A percentile compares a stretch with the other conserved stretches of the same genome.
Conservation (phyloP, 2,888 invertebrate species). For the Spisula solida region DNA sequence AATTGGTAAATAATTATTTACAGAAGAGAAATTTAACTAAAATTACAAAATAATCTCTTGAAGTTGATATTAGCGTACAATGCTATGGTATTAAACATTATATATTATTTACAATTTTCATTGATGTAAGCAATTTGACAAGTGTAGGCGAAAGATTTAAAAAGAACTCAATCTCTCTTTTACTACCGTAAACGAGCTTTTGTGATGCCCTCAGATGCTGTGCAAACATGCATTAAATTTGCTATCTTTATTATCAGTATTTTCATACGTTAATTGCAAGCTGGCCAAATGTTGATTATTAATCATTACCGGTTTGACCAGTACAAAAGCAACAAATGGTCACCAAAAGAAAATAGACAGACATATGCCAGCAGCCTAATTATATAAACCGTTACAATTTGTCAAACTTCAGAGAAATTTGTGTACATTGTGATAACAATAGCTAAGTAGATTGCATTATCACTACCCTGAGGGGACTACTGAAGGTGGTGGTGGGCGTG, state of each 20-base stretch:
- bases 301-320: slow-evolving; percentile 40
- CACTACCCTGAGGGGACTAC: slow-evolving; percentile 56
- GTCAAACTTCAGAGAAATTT: slow-evolving; percentile 50
- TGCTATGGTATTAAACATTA: neutral
- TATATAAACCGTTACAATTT: slow-evolving; percentile 65
- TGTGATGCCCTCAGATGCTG: neutral
- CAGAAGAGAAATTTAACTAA: neutral
- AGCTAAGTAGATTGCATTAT: slow-evolving; percentile 69
- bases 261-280: slow-evolving; percentile 22
- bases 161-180: slow-evolving; percentile 27
- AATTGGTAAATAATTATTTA: neutral
- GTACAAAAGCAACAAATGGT: slow-evolving; percentile 61
- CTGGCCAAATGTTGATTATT: slow-evolving; percentile 52
- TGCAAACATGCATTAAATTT: slow-evolving; percentile 18
- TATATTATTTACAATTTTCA: slow-evolving; percentile 30
- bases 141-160: slow-evolving; percentile 12
- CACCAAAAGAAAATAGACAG: slow-evolving; percentile 48
- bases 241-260: slow-evolving; percentile 19
- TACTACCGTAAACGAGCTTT: neutral
- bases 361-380: slow-evolving; percentile 60
- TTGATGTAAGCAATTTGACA: slow-evolving; percentile 34
- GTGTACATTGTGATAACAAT: slow-evolving; percentile 64
- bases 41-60: neutral
- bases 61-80: neutral
- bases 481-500: slow-evolving; percentile 60